Evolutionary conservation across 2,888 invertebrate species (phyloP).

Genomic region (Hipparchia semele): DNA sequence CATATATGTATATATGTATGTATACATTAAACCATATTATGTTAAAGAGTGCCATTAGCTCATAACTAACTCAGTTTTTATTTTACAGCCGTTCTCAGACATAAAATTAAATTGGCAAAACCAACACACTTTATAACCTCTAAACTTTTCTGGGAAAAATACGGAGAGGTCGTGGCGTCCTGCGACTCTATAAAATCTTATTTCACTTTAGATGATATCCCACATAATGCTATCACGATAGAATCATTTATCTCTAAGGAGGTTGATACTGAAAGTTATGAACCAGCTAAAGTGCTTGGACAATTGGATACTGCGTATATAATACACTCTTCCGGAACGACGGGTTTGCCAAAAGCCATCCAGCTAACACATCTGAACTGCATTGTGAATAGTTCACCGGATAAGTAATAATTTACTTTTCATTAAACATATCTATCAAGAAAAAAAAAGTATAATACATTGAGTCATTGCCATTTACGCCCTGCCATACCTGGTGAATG

Average conservation of each 20-base stretch:
- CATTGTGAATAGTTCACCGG: conserved; percentile 59
- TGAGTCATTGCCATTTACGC: too few species aligned
- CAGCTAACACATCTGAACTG: conserved; percentile 84
- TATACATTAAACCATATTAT: too few species aligned
- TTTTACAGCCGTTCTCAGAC: conserved; percentile 83
- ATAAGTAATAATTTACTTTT: conserved; percentile 47
- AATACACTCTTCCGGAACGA: conserved; percentile 88
- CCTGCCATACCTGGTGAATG: too few species aligned
- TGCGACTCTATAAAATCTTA: conserved; percentile 56
- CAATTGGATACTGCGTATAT: conserved; percentile 64
- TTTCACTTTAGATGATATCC: conserved; percentile 54
- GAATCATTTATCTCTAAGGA: conserved; percentile 50
- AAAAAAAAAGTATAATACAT: too few species aligned
- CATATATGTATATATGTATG: too few species aligned
- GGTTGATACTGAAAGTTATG: conserved; percentile 56
- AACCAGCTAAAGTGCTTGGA: conserved; percentile 74
- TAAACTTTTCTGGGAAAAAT: conserved; percentile 69
- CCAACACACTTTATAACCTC: conserved; percentile 87
- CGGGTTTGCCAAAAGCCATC: conserved; percentile 87
- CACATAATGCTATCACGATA: conserved; percentile 47
- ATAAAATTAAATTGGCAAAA: conserved; percentile 85
- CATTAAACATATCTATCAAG: background rate
- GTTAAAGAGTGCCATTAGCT: background rate
- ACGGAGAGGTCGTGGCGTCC: conserved; percentile 53
- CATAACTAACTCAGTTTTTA: background rate